Evolutionary conservation across 2,113 vertebrate species (phyloP), one percentile per base, ranked within the genome.

Genomic region (Cyprinus carpio): DNA sequence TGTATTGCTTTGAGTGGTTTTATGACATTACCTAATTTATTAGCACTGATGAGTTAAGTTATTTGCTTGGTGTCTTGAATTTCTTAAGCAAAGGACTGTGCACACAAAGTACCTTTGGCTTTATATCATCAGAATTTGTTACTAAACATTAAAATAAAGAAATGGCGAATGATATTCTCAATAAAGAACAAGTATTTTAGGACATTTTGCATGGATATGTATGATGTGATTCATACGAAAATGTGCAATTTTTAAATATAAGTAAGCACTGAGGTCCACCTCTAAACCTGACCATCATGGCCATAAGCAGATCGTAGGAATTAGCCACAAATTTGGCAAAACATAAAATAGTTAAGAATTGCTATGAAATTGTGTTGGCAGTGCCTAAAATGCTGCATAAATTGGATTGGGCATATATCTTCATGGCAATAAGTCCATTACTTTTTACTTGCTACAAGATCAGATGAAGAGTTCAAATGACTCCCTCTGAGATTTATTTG

Each of bases 1-100:
- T 81, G 46, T 40, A 64, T 64, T 83, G 76, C 72, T 82, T 88
- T 88, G 84, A 79, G 77, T 54, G 60, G 46, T 16, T 85, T 83
- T 62, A 85, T 76, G 31, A 75, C 62, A 83, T 81, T 51, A 85
- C 31, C 75, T 84, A 58, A 75, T 79, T 83, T 86, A 51, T 86
- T 78, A 75, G 81, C 64, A 37, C 13, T 79, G 79, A 85, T 78
- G 72, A 75, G 75, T 71, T 80, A 51, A 67, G 18, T 81, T 80
- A 72, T 78, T 77, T 80, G 69, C 72, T 78, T 51, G 37, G 71
- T 85, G 62, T 65, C 71, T 58, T 83, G 25, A 29, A 34, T 77
- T 54, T 46, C 71, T 72, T 72, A 37, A 56, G 34, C 75, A 67
- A 65, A 82, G 58, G 43, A 79, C 54, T 9, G 40, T 85, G 16